Evolutionary conservation across 2,797 vertebrate genomes (phyloP).

Genomic region (Salarias fasciatus): DNA sequence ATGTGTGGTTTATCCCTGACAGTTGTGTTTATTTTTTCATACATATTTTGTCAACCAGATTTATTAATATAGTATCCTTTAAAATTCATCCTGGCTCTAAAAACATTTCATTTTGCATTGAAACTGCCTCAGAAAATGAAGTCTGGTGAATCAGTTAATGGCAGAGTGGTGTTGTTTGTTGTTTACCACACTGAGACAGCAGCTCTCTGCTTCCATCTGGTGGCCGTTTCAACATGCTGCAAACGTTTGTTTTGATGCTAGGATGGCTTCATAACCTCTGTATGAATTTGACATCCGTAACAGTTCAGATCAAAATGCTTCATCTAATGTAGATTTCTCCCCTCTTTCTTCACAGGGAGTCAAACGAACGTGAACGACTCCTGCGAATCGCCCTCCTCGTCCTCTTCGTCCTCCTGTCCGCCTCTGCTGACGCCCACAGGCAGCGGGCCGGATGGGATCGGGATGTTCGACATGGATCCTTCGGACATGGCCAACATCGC

Average conservation of each 20-base stretch:
- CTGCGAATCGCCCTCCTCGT: conserved; percentile 77
- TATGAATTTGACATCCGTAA: neutral
- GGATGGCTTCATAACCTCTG: neutral
- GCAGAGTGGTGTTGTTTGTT: conserved; percentile 56
- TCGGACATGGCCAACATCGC: conserved; percentile 82
- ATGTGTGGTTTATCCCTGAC: neutral
- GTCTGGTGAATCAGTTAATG: conserved; percentile 32
- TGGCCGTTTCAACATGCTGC: conserved; percentile 49
- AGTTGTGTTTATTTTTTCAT: neutral
- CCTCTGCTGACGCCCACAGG: conserved; percentile 75
- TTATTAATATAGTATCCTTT: neutral
- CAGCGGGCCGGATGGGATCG: conserved; percentile 79
- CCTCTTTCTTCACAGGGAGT: conserved; percentile 67
- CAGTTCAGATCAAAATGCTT: neutral
- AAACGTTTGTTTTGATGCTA: conserved; percentile 5
- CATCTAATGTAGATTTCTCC: conserved; percentile 2
- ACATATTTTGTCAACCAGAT: no score
- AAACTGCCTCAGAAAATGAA: conserved; percentile 19
- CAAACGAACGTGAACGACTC: conserved; percentile 80
- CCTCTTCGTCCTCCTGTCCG: conserved; percentile 82
- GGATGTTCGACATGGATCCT: conserved; percentile 89
- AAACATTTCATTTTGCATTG: conserved; percentile 4
- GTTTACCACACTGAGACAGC: conserved; percentile 20
- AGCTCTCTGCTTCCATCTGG: conserved; percentile 69
- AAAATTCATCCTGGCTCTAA: neutral